A percentile compares a stretch with the other conserved stretches of the same genome.
Conservation (phyloP, 2,888 invertebrate species). For the Coecobrya sp. region DNA sequence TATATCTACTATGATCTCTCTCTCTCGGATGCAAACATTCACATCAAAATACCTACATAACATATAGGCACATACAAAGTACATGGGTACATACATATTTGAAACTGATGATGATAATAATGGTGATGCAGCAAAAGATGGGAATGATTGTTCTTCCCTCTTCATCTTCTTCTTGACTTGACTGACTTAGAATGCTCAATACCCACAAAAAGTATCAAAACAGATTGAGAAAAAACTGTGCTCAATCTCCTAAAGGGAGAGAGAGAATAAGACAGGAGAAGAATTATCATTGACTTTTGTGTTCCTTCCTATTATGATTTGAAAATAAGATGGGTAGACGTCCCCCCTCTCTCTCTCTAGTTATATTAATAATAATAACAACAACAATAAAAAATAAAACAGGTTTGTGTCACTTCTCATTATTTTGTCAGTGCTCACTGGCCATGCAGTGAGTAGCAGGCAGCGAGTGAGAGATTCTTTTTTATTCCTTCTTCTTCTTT, state of each 20-base stretch:
- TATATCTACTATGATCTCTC: slow-evolving; percentile 16
- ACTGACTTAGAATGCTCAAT: slow-evolving; percentile 18
- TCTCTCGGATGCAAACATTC: slow-evolving; percentile 14
- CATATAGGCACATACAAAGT: neutral
- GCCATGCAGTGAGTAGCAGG: slow-evolving; percentile 26
- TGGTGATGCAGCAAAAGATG: slow-evolving; percentile 65
- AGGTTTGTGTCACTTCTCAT: slow-evolving; percentile 82
- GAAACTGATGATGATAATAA: neutral
- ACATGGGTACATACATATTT: neutral
- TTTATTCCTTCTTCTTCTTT: too few species aligned
- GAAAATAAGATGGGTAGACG: slow-evolving; percentile 53
- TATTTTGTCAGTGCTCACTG: slow-evolving; percentile 69
- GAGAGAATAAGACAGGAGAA: slow-evolving; percentile 5
- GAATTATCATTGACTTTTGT: slow-evolving; percentile 26
- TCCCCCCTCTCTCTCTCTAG: slow-evolving; percentile 9
- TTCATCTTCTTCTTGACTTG: slow-evolving; percentile 26
- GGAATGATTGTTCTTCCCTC: slow-evolving; percentile 18
- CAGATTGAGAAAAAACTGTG: neutral
- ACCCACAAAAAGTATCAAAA: neutral
- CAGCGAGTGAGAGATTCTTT: neutral
- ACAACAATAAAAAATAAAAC: slow-evolving; percentile 75
- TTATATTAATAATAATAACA: slow-evolving; percentile 46
- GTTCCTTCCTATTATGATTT: slow-evolving; percentile 64
- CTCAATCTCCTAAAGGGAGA: slow-evolving; percentile 9
- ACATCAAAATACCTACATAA: slow-evolving; percentile 2